These are phyloP conservation scores for Cricetomys ansorgei DNA, from an alignment of 2,113 vertebrate species.

Conservation along the genomic window DNA sequence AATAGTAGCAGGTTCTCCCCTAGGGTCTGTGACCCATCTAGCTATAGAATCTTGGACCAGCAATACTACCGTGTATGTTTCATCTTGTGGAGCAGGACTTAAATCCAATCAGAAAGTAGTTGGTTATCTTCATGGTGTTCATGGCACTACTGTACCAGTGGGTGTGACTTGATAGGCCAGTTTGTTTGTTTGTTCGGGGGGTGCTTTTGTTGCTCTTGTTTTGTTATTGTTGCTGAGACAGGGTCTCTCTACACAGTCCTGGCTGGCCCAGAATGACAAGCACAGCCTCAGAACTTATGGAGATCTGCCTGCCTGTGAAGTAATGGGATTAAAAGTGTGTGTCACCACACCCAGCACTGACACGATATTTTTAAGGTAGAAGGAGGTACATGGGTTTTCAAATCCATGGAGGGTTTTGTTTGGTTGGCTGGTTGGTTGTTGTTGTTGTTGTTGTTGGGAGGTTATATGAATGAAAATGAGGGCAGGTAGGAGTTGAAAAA, in stretches of 20 bases:
- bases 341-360: neutral
- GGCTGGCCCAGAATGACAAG: neutral
- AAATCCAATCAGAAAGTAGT: neutral
- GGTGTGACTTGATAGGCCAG: neutral
- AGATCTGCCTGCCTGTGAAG: neutral
- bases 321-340: neutral
- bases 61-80: neutral
- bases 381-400: neutral
- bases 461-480: neutral
- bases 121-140: neutral
- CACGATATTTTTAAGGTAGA: constrained; percentile 21
- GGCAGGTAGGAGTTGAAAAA: neutral
- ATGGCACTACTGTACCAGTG: neutral
- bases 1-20: neutral
- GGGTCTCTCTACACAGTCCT: neutral
- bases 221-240: neutral
- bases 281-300: neutral
- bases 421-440: neutral
- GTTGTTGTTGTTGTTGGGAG: neutral
- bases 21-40: neutral
- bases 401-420: neutral
- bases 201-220: neutral
- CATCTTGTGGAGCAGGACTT: neutral
- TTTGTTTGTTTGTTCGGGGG: neutral
- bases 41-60: neutral